Conservation (phyloP, 2,113 vertebrate genomes). For the Peucedramus taeniatus region DNA sequence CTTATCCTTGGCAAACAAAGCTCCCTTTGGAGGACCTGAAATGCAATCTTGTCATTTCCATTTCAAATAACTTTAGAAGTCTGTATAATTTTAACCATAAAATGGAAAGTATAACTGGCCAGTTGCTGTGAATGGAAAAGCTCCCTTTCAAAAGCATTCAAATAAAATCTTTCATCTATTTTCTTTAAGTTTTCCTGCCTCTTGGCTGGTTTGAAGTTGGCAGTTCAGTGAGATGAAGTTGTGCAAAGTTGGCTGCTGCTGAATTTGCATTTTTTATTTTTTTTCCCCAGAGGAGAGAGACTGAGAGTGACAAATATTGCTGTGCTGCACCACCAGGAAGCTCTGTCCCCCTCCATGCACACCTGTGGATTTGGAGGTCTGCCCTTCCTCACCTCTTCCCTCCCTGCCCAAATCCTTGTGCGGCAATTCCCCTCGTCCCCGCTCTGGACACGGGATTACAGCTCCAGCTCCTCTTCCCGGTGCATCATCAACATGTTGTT, state of each 20-base stretch:
- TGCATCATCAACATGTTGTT: conserved; percentile 70
- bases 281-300: neutral
- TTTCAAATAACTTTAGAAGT: conserved; percentile 5
- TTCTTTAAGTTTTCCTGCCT: neutral
- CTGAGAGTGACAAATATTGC: neutral
- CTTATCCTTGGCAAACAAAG: conserved; percentile 4
- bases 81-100: conserved; percentile 27
- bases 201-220: conserved; percentile 10
- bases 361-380: neutral
- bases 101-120: neutral
- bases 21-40: conserved; percentile 11
- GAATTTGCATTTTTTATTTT: neutral
- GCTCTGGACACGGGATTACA: conserved; percentile 48
- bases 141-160: neutral
- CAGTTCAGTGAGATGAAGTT: neutral
- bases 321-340: neutral
- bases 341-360: neutral
- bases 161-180: neutral
- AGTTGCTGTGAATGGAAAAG: neutral
- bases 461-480: conserved; percentile 34
- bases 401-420: neutral
- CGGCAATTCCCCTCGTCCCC: neutral
- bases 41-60: neutral
- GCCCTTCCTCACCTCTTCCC: neutral
- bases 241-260: conserved; percentile 16